Conservation (phyloP, 2,113 vertebrate species). For the Sphaerodactylus townsendi region DNA sequence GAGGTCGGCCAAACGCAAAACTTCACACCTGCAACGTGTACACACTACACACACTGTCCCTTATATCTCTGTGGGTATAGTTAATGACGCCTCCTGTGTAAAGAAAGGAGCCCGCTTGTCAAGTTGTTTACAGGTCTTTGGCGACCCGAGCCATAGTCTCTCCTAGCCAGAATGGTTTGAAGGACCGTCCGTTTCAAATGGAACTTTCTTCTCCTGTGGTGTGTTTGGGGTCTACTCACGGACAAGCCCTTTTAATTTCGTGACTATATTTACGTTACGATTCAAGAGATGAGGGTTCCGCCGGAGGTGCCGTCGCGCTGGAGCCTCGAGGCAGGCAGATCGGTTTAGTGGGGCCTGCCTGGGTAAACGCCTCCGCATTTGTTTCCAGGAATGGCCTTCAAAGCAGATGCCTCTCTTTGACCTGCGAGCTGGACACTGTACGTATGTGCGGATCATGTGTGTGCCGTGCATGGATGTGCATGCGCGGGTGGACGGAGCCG, state of each 20-base stretch:
- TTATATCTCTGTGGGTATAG: not conserved
- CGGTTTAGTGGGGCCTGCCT: not conserved
- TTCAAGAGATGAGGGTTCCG: not conserved
- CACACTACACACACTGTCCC: not conserved
- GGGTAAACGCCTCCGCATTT: not conserved
- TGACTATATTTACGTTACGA: not conserved
- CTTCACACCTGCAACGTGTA: not conserved
- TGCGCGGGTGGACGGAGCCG: not conserved
- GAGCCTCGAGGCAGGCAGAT: not conserved
- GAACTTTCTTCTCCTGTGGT: not conserved
- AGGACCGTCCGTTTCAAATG: not conserved
- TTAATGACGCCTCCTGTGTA: not conserved
- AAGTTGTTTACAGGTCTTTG: not conserved
- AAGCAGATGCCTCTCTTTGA: not conserved
- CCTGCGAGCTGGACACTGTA: not conserved
- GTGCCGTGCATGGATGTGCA: slow-evolving; percentile 21
- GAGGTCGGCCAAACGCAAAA: not conserved
- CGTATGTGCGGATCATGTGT: not conserved
- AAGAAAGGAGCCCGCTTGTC: not conserved
- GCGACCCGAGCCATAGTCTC: too few species aligned
- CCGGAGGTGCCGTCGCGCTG: too few species aligned
- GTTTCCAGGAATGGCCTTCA: not conserved
- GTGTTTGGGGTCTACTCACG: not conserved
- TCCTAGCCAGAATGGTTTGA: not conserved
- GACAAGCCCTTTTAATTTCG: not conserved